Evolutionary conservation across 2,888 invertebrate genomes (phyloP).

Genomic region (Salpingus planirostris): DNA sequence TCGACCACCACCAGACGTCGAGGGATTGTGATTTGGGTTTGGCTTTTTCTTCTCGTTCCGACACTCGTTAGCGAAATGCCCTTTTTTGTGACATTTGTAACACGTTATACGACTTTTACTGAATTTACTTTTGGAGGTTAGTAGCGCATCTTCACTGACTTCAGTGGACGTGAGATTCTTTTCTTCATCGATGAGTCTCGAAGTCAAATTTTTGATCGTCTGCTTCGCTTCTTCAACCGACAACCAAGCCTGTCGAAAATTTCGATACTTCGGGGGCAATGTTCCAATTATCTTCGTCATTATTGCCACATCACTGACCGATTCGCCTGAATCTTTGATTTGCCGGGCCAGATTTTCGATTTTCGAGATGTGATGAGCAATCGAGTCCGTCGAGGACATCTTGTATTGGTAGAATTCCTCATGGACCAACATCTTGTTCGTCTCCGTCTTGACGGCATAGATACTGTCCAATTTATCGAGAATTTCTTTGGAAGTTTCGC

Average conservation of each 20-base stretch:
- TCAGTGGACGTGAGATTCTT: constrained; percentile 9
- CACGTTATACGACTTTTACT: constrained; percentile 3
- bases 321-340: constrained; percentile 17
- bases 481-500: constrained; percentile 18
- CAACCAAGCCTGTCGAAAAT: constrained; percentile 20
- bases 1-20: not conserved
- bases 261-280: constrained; percentile 13
- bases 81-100: constrained; percentile 16
- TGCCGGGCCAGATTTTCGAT: constrained; percentile 21
- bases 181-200: constrained; percentile 20
- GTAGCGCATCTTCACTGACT: constrained; percentile 11
- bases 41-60: constrained; percentile 3
- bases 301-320: constrained; percentile 16
- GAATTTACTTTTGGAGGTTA: constrained; percentile 1
- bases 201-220: constrained; percentile 16
- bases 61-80: constrained; percentile 14
- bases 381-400: constrained; percentile 17
- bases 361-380: constrained; percentile 21
- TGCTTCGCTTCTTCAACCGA: constrained; percentile 17
- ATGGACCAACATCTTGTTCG: constrained; percentile 22
- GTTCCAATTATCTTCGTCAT: constrained; percentile 8
- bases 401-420: constrained; percentile 20
- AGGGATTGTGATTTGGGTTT: not conserved
- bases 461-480: constrained; percentile 18
- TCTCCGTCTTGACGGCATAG: constrained; percentile 16